Percentiles rank a stretch among this genome's conserved stretches.
Evolutionary conservation across 2,797 vertebrate species (phyloP).

Genomic region (Phoxinus dragarum): DNA sequence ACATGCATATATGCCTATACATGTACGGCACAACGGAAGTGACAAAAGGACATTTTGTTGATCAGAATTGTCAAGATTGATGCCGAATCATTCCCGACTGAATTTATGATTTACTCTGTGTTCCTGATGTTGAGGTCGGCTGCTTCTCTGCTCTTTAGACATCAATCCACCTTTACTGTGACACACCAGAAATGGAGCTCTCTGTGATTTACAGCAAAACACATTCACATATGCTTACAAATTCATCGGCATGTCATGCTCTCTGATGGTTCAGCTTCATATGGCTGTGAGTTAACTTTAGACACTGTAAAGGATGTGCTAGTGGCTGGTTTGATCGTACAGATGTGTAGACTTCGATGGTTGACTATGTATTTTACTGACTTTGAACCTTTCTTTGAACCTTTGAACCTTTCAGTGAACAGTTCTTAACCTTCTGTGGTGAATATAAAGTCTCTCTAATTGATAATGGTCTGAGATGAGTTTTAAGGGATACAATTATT

Average conservation of each 20-base stretch:
- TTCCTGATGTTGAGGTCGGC: slow-evolving; percentile 20
- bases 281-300: background rate
- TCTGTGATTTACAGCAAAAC: slow-evolving; percentile 49
- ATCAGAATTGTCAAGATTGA: slow-evolving; percentile 13
- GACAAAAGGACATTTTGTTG: background rate
- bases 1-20: background rate
- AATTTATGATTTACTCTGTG: background rate
- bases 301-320: slow-evolving; percentile 11
- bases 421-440: background rate
- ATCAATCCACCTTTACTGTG: slow-evolving; percentile 38
- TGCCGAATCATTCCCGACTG: background rate
- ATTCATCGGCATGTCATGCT: background rate
- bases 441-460: background rate
- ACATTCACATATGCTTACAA: slow-evolving; percentile 30
- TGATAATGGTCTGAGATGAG: background rate
- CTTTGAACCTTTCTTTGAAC: too few species aligned
- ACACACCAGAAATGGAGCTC: slow-evolving; percentile 44
- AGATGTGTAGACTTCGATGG: background rate
- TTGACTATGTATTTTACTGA: background rate
- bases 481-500: background rate
- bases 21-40: background rate
- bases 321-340: background rate
- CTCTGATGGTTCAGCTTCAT: slow-evolving; percentile 22
- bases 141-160: slow-evolving; percentile 29
- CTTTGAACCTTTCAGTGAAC: background rate